Evolutionary conservation across 2,797 vertebrate species (phyloP), one percentile per base, ranked within the genome.

Genomic region (Xyrichtys novacula): DNA sequence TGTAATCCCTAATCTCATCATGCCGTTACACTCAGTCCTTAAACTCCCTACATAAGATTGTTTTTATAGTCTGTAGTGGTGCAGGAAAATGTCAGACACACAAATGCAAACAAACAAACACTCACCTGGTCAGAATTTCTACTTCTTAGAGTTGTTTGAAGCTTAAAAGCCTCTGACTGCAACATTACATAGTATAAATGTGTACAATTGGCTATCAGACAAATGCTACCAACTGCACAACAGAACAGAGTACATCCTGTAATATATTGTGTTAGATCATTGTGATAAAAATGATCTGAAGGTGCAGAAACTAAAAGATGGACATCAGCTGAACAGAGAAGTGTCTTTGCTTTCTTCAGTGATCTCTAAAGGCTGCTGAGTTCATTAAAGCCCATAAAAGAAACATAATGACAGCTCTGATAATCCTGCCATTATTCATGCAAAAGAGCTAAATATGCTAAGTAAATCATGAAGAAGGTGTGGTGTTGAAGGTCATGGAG

Each of bases 1-100:
- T 44, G 50, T 68, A 83, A 76, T 60, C 72, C 53, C 48, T 82
- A 71, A 89, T 85, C 60, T 80, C 58, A 77, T 84, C 67, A 65
- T 1, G 44, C 48, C 31, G 46, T 70, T 76, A 65, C 46, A 57
- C 59, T 66, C 49, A 47, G 53, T 81, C 62, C 75, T n/a, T 61
- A 3, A 65, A 66, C 62, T 68, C 52, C 65, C 59, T 25, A 43
- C 20, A 54, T 58, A 36, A 7, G 20, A 25, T 46, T 23, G 16
- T 6, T 12, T 15, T 25, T 12, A 28, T n/a, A 66, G 83, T 64
- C 43, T 71, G 52, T 44, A 31, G 46, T 57, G 57, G 68, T 52
- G 53, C 56, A 66, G 29, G 60, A 65, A 73, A 62, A 42, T 50
- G 38, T 58, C 53, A 1, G 25, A 55, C 19, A 20, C 49, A 50